These are phyloP conservation scores for Pteromalus puparum DNA, from an alignment of 1,140 invertebrate species.

Conservation along the genomic window DNA sequence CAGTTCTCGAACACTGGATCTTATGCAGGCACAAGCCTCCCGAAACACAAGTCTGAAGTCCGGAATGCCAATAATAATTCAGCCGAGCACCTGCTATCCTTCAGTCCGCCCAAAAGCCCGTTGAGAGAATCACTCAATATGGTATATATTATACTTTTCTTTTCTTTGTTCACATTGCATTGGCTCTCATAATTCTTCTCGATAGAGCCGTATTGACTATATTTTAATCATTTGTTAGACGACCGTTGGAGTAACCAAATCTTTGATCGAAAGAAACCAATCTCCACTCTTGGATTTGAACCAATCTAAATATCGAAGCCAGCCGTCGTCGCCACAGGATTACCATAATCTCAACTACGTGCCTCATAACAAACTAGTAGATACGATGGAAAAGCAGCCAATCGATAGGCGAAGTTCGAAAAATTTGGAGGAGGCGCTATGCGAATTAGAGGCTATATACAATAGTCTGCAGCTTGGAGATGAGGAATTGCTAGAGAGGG, in stretches of 20 bases:
- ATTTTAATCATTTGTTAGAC: neutral
- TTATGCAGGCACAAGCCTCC: constrained; percentile 20
- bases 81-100: neutral
- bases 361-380: constrained; percentile 54
- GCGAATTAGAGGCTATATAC: constrained; percentile 92
- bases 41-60: constrained; percentile 18
- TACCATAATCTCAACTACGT: neutral
- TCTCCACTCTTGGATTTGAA: constrained; percentile 10
- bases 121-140: neutral
- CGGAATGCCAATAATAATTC: constrained; percentile 46
- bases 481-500: constrained; percentile 87
- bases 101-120: neutral
- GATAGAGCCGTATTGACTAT: neutral
- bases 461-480: constrained; percentile 88
- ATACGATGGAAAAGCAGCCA: constrained; percentile 63
- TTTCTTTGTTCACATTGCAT: neutral
- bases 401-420: constrained; percentile 78
- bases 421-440: constrained; percentile 90
- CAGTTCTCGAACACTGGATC: neutral
- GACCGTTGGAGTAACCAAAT: neutral
- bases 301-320: constrained; percentile 28
- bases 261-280: neutral
- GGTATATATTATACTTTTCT: constrained; percentile 25
- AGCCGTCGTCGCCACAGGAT: neutral
- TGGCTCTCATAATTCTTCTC: neutral